Evolutionary conservation across 2,888 invertebrate genomes (phyloP), one percentile per base, ranked within the genome.

Genomic region (Plagodis dolabraria): DNA sequence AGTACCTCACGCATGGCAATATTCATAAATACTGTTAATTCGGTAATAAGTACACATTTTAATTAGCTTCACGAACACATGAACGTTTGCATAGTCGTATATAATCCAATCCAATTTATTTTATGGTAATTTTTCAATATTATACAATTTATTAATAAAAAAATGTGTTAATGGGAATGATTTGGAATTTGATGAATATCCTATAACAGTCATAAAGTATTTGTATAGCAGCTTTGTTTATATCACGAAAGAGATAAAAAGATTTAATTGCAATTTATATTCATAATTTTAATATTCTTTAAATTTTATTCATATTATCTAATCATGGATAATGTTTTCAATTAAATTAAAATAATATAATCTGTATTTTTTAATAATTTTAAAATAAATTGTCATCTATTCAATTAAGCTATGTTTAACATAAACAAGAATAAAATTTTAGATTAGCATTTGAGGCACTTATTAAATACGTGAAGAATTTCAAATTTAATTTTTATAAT

Each of bases 361-460:
- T 40, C 4, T 22, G 4, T 22, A 22, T 22, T 22, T 22, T 22
- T 72, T 69, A 12, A 43, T 43, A 43, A 43, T 12, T 74, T 65
- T 71, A 64, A 72, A 77, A 72, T 74, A 69, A 74, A 71, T 75
- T 64, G 68, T 69, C 70, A 45, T 73, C 71, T 67, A 63, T 71
- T 70, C 65, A 68, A 75, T 75, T 75, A 76, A 70, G 71, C 74
- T 75, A 75, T 70, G 69, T 79, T 70, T 68, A 35, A 81, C 71
- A 78, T 73, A 72, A 70, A 56, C 67, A 71, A 35, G 42, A 49
- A 57, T 71, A 35, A 36, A 49, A 57, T 71, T 58, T 68, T 68
- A 66, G 60, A 71, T 65, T 65, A 67, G 64, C 67, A 65, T 60
- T 69, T 55, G 75, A 80, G 80, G 81, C 79, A 80, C 80, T 79